phyloP scores from a whole-genome alignment of 2,113 vertebrate species.

The Ceyx melanurus region DNA sequence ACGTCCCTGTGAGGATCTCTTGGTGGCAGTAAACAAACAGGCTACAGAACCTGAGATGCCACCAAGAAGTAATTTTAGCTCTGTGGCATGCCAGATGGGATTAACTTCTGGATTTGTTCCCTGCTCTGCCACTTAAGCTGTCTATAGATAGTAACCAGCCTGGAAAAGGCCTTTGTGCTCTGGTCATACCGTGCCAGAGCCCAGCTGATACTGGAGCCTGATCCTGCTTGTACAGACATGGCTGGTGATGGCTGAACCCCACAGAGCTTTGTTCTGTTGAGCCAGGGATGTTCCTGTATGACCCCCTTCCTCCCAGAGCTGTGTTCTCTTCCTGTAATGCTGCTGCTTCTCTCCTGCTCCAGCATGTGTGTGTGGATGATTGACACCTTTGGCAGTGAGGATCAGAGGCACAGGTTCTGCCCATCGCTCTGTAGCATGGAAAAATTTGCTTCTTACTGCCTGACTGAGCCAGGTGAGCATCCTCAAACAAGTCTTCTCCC shows the following conservation, averaged over 20 bases:
- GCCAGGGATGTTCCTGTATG: neutral
- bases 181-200: neutral
- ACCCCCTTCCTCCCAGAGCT: neutral
- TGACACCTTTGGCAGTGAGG: conserved; percentile 87
- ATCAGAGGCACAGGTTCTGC: conserved; percentile 87
- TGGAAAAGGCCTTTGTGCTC: conserved; percentile 17
- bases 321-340: neutral
- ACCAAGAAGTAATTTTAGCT: conserved; percentile 26
- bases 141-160: conserved; percentile 30
- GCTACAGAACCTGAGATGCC: neutral
- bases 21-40: neutral
- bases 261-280: neutral
- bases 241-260: neutral
- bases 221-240: neutral
- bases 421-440: conserved; percentile 92
- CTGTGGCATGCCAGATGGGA: neutral
- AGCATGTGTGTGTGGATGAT: conserved; percentile 99
- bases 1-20: neutral
- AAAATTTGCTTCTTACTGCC: conserved; percentile 93
- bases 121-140: neutral
- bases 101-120: conserved; percentile 42
- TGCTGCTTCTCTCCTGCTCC: conserved; percentile 26
- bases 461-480: conserved; percentile 92
- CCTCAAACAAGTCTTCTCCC: neutral
- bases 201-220: neutral